Conservation (phyloP, 1,140 invertebrate species). For the Procambarus clarkii region DNA sequence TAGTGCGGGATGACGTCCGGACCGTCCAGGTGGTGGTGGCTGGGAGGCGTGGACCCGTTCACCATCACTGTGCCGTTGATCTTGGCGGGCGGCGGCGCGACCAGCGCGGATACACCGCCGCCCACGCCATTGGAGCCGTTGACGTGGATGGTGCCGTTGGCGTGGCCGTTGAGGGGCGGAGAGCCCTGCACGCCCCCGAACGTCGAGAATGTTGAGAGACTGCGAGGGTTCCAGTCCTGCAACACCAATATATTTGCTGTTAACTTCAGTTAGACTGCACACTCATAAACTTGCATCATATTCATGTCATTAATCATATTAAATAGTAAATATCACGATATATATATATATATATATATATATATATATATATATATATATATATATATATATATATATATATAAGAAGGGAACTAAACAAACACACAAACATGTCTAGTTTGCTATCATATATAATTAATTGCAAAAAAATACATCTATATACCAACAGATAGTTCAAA, state of each 20-base stretch:
- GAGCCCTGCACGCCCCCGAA: slow-evolving; percentile 73
- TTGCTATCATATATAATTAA: too few relatives aligned
- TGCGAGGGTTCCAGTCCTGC: slow-evolving; percentile 75
- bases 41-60: slow-evolving; percentile 51
- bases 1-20: slow-evolving; percentile 48
- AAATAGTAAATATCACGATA: too few relatives aligned
- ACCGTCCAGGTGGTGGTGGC: not conserved
- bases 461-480: too few relatives aligned
- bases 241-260: not conserved
- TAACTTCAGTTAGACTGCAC: too few relatives aligned
- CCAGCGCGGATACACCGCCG: slow-evolving; percentile 41
- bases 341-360: too few relatives aligned
- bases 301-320: too few relatives aligned
- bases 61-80: slow-evolving; percentile 52
- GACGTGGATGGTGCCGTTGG: slow-evolving; percentile 35
- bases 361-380: too few relatives aligned
- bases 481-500: too few relatives aligned
- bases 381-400: too few relatives aligned
- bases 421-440: too few relatives aligned
- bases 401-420: too few relatives aligned
- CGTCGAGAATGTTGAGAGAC: slow-evolving; percentile 75
- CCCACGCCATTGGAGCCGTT: slow-evolving; percentile 12
- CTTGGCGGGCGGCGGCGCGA: slow-evolving; percentile 14
- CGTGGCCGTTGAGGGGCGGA: slow-evolving; percentile 50
- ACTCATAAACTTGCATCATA: too few relatives aligned